A percentile compares a stretch with the other conserved stretches of the same genome.
Conservation (phyloP, 2,113 vertebrate species). For the Oreotragus oreotragus region DNA sequence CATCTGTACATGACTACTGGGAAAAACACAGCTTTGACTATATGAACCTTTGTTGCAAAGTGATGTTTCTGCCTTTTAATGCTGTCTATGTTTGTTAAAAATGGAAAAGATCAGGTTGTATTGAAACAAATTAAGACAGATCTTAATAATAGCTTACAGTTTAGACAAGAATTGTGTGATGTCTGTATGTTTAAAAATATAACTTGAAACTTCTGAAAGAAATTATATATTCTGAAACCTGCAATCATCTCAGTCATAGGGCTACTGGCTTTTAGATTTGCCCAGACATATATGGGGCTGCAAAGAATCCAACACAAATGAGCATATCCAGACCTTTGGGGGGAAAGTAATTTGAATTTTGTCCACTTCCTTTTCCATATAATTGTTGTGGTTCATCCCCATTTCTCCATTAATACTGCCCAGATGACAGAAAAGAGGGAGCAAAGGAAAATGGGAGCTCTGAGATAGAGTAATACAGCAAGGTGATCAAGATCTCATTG, state of each 20-base stretch:
- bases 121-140: conserved; percentile 2
- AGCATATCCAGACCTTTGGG: background rate
- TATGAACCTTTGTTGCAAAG: background rate
- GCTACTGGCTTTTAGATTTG: conserved; percentile 42
- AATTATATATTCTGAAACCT: conserved; percentile 43
- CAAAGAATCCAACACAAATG: background rate
- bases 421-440: conserved; percentile 57
- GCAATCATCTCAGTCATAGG: conserved; percentile 47
- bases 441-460: conserved; percentile 3
- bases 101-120: conserved; percentile 13
- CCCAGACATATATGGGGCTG: background rate
- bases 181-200: background rate
- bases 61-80: background rate
- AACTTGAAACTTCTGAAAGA: conserved; percentile 32
- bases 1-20: background rate
- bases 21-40: background rate
- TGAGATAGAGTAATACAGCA: background rate
- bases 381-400: conserved; percentile 63
- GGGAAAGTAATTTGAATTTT: conserved; percentile 51
- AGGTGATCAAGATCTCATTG: background rate
- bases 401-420: conserved; percentile 61
- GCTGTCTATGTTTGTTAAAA: background rate
- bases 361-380: conserved; percentile 65
- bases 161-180: conserved; percentile 1
- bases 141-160: conserved; percentile 11